Evolutionary conservation across 2,797 vertebrate species (phyloP), one percentile per base, ranked within the genome.

Genomic region (Geotria australis): DNA sequence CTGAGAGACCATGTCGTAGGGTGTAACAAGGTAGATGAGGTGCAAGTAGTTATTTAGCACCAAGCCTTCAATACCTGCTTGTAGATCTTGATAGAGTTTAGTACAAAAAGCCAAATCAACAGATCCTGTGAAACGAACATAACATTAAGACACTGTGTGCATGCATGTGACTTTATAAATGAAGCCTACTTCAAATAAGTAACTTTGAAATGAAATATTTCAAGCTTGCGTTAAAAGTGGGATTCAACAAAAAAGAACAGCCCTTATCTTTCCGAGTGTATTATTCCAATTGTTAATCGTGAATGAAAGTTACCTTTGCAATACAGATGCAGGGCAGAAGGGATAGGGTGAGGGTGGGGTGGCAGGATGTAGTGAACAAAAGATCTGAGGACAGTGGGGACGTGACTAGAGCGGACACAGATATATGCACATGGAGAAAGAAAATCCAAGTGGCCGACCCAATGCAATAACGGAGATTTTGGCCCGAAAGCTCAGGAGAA

Each of bases 11-110:
- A 86, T 60, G 48, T 91, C 81, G 57, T 94, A 94, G 0, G 89
- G 89, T 2, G 82, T 94, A 58, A 81, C 72, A 65, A 95, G 71
- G 68, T 86, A 95, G 0, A 88, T 63, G 57, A 98, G 76, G 66
- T 94, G 89, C 60, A 98, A 75, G 63, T 67, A 72, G 60, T 75
- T 93, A 65, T 80, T 76, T 2, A 98, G 81, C 60, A 89, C 63
- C 57, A 98, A 74, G 45, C 77, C 79, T 64, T 93, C 78, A 59
- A 98, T 74, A 46, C 88, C 83, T 61, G 72, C 79, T 57, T 71
- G 78, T 58, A 98, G 64, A 14, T 98, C 85, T 66, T 46, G 71
- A 67, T 91, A 86, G 3, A 98, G 73, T 15, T 70, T 47, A 60
- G 72, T 71, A 61, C 79, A 79, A 67, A 74, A 73, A 57, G 66